Base-by-base conservation (phyloP, 2,888 invertebrate species). In the Notodonta ziczac region DNA sequence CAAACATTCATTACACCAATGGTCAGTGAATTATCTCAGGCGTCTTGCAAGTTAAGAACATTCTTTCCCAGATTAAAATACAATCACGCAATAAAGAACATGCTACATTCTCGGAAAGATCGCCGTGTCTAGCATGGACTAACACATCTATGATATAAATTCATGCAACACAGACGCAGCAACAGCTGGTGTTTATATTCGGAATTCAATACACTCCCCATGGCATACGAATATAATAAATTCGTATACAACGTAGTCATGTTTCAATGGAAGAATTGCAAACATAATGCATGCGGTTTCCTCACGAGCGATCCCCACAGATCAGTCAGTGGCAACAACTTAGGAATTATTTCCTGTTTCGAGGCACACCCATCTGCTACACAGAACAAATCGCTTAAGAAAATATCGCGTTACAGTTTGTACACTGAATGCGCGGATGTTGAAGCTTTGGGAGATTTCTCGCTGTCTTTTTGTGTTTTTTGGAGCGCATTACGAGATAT, bases 361-460 rank as follows among this genome's bases (percentile, higher is more conserved):
- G 65, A 74, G 81, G 80, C 84, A 84, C 91, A 86, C 91, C 93
- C 92, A 90, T 89, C 84, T 88, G 88, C 85, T 76, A 84, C 84
- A 82, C 78, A 84, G 77, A 85, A 87, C 90, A 90, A 91, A 91
- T 91, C 87, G 86, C 82, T 85, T 80, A 83, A 82, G 78, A 90
- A 91, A 93, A 89, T 93, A 93, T 93, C 92, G 70, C 70, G 77
- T 93, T 92, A 85, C 92, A 77, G 71, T 84, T 84, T 82, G 78
- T 81, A 82, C 73, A 82, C 68, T 85, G 77, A 85, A 81, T 82
- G 83, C 86, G 82, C 87, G 88, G 88, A 90, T 89, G 89, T 85
- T 67, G 77, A 79, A 82, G 83, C 80, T 83, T 86, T 84, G 84
- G 86, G 86, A 84, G 86, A 84, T 85, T 85, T 81, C 63, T 81